Conservation (phyloP, 2,113 vertebrate species). For the Heterochromis multidens region DNA sequence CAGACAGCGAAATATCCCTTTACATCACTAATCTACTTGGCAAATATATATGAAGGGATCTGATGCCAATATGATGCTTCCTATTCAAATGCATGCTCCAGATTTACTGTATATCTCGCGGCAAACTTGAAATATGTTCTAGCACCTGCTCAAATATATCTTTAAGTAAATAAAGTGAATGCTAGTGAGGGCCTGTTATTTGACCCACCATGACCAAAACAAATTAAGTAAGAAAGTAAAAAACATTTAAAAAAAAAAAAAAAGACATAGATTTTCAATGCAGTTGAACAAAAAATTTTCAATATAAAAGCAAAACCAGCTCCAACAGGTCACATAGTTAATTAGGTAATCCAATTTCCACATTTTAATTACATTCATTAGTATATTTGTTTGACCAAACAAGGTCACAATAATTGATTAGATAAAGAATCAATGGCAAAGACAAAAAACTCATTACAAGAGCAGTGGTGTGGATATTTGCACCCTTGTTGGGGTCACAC, state of each 20-base stretch:
- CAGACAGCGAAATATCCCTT: conserved; percentile 18
- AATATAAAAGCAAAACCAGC: conserved; percentile 18
- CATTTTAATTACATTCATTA: conserved; percentile 66
- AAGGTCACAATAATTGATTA: conserved; percentile 71
- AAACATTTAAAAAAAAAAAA: neutral
- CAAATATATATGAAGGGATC: conserved; percentile 6
- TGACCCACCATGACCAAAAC: neutral
- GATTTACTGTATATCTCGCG: neutral
- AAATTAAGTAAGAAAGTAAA: neutral
- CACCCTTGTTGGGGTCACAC: conserved; percentile 65
- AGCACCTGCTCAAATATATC: neutral
- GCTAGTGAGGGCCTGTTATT: neutral
- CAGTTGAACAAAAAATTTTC: neutral
- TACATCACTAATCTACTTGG: neutral
- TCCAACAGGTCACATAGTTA: conserved; percentile 54
- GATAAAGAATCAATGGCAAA: conserved; percentile 55
- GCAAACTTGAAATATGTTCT: neutral
- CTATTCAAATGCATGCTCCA: neutral
- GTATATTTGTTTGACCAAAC: conserved; percentile 67
- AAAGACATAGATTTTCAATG: neutral
- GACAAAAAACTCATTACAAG: conserved; percentile 68
- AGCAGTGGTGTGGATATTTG: conserved; percentile 58
- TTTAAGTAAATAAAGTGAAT: neutral
- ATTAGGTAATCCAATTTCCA: conserved; percentile 64
- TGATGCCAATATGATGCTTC: neutral